Evolutionary conservation across 2,113 vertebrate species (phyloP).

Genomic region (Misgurnus anguillicaudatus): DNA sequence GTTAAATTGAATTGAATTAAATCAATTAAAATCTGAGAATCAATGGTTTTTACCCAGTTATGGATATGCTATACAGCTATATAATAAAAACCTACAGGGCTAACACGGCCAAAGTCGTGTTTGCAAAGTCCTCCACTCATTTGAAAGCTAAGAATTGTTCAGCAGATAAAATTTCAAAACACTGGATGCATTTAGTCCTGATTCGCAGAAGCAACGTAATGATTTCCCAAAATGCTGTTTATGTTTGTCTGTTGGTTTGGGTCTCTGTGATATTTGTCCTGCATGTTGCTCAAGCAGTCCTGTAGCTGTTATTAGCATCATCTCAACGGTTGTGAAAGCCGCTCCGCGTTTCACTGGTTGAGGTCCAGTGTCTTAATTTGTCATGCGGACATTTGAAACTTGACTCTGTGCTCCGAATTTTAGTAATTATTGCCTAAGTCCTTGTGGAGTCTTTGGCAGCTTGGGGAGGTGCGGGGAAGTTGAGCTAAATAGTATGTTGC

Average conservation of each 20-base stretch:
- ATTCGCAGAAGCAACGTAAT: conserved; percentile 20
- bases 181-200: not conserved
- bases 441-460: not conserved
- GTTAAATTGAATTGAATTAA: too few species aligned
- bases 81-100: not conserved
- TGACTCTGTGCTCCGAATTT: conserved; percentile 37
- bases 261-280: conserved; percentile 44
- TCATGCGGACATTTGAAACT: conserved; percentile 49
- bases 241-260: conserved; percentile 29
- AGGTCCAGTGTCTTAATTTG: conserved; percentile 33
- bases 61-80: not conserved
- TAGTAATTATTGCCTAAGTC: conserved; percentile 1
- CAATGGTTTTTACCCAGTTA: not conserved
- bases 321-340: conserved; percentile 12
- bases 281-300: conserved; percentile 48
- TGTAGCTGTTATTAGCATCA: conserved; percentile 48
- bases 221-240: conserved; percentile 23
- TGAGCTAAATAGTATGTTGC: not conserved
- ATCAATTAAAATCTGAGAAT: too few species aligned
- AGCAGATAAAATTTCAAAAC: conserved; percentile 4
- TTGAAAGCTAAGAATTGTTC: conserved; percentile 8
- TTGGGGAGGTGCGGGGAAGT: not conserved
- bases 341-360: not conserved
- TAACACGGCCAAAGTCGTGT: not conserved
- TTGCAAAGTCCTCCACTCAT: not conserved